Evolutionary conservation across 2,888 invertebrate genomes (phyloP).

Genomic region (Sthenelais limicola): DNA sequence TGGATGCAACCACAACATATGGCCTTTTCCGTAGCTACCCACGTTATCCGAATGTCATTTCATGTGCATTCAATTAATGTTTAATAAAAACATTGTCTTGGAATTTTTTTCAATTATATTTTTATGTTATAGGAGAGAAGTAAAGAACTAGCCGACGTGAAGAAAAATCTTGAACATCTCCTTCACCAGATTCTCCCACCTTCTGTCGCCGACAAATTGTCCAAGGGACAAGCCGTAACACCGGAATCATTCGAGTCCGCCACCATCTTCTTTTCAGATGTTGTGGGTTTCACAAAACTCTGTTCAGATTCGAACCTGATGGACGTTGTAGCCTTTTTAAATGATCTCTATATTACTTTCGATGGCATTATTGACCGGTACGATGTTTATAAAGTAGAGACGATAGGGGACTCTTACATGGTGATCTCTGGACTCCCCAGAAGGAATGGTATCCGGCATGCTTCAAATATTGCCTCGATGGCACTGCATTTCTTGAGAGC

Average conservation of each 20-base stretch:
- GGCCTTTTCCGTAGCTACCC: no score
- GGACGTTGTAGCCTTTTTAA: slow-evolving; percentile 51
- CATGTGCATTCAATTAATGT: no score
- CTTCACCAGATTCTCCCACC: slow-evolving; percentile 61
- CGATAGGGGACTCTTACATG: slow-evolving; percentile 52
- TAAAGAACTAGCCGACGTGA: slow-evolving; percentile 55
- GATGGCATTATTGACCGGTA: slow-evolving; percentile 47
- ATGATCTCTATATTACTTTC: slow-evolving; percentile 48
- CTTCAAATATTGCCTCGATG: slow-evolving; percentile 42
- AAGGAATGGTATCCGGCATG: slow-evolving; percentile 47
- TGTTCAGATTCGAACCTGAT: slow-evolving; percentile 48
- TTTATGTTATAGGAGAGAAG: slow-evolving; percentile 60
- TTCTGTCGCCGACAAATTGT: slow-evolving; percentile 55
- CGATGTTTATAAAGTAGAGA: slow-evolving; percentile 51
- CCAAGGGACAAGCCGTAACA: slow-evolving; percentile 49
- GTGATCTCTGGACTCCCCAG: slow-evolving; percentile 47
- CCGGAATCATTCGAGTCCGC: slow-evolving; percentile 54
- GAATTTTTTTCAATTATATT: no score
- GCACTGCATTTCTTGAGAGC: slow-evolving; percentile 45
- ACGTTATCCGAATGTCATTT: no score
- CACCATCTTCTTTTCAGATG: slow-evolving; percentile 56
- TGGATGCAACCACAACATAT: no score
- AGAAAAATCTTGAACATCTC: slow-evolving; percentile 56
- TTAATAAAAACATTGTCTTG: no score
- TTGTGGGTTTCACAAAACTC: slow-evolving; percentile 50